Evolutionary conservation across 37 sponge, comb jelly and placozoan genomes (phyloP), one percentile per base, ranked within the genome.

Genomic region (Chondrosia reniformis): DNA sequence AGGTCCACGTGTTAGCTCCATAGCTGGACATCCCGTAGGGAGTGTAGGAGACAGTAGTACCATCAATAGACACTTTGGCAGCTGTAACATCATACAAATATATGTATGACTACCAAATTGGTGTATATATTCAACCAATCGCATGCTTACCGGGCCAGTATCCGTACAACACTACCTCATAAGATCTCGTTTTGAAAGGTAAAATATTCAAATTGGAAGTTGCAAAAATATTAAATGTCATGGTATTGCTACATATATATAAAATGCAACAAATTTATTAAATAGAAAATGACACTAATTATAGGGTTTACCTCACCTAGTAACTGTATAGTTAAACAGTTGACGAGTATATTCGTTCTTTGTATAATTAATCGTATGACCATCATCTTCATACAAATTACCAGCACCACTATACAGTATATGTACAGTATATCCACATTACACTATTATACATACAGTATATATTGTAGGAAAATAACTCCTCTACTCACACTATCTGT

Each of bases 301-400:
- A 28, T 15, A 8, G 19, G 25, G 10, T 77, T 45, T 34, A 61
- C 28, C 61, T 45, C n/a, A 57, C 77, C 37, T 44, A 58, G 21
- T 15, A 6, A 36, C 62, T 5, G 64, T 25, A 55, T 80, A 8
- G 34, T 40, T 17, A 45, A 76, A 86, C 2, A 33, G 8, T 31
- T 74, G 25, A 0, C 28, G 75, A 17, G 81, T 80, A 33, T 39
- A 40, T 43, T 45, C 55, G 38, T 54, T 54, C 2, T 15, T 38
- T 40, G 30, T 42, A 43, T 88, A 88, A 27, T 58, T 59, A 9
- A 67, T 74, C 17, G 84, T 84, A 12, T 46, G 45, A 33, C 89
- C 89, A 63, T 88, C 89, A 55, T 88, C 89, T 75, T 88, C 89
- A 66, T 84, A 83, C 58, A 88, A 56, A 21, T 15, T 34, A 4